A percentile compares a stretch with the other conserved stretches of the same genome.
Evolutionary conservation across 2,888 invertebrate species (phyloP).

Genomic region (Vanessa cardui): DNA sequence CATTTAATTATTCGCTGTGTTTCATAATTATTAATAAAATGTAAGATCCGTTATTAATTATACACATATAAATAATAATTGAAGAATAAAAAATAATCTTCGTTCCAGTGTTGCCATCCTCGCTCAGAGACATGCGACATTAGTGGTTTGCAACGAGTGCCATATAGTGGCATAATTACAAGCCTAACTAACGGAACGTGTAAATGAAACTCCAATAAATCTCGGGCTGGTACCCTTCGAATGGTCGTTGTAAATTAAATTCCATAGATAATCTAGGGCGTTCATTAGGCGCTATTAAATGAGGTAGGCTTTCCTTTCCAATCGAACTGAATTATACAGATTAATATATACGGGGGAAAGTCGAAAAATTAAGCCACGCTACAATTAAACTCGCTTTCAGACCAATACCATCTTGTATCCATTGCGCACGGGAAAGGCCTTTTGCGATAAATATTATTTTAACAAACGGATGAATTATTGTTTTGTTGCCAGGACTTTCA

Average conservation of each 20-base stretch:
- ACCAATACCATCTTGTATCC: background rate
- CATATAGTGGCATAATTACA: conserved; percentile 4
- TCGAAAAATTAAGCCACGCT: conserved; percentile 14
- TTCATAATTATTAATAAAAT: too few relatives aligned
- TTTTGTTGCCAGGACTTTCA: too few relatives aligned
- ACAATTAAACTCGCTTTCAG: conserved; percentile 8
- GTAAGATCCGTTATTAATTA: too few relatives aligned
- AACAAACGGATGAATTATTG: too few relatives aligned
- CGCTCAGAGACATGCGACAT: too few relatives aligned
- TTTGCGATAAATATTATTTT: background rate
- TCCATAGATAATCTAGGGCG: conserved; percentile 30
- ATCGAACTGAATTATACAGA: conserved; percentile 15
- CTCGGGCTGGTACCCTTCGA: conserved; percentile 16
- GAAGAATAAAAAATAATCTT: too few relatives aligned
- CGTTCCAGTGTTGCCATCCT: too few relatives aligned
- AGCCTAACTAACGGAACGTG: conserved; percentile 6
- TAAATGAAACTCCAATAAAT: conserved; percentile 24
- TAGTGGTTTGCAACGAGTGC: background rate
- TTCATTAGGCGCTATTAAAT: conserved; percentile 35
- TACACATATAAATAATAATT: too few relatives aligned
- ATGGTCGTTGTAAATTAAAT: conserved; percentile 33
- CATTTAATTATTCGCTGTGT: too few relatives aligned
- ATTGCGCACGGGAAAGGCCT: background rate
- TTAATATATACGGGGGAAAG: conserved; percentile 1
- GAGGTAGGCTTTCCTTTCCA: conserved; percentile 31